phyloP scores from a whole-genome alignment of 1,140 invertebrate species.

The Phymorhynchus buccinoides region DNA sequence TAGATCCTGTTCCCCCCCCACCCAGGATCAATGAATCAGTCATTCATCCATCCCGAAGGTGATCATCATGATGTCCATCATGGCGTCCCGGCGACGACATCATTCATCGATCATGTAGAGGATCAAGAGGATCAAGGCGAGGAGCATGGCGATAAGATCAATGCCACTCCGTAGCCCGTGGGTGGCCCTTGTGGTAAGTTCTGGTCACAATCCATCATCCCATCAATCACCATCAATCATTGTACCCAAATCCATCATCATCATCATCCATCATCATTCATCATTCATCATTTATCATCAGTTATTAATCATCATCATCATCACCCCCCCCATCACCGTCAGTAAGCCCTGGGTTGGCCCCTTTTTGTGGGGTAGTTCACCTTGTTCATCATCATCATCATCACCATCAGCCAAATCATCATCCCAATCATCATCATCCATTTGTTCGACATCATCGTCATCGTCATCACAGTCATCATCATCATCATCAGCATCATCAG shows the following conservation, averaged over 20 bases:
- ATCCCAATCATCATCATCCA: background rate
- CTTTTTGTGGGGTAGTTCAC: too few relatives aligned
- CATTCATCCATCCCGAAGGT: background rate
- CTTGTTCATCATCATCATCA: too few relatives aligned
- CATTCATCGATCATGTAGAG: conserved; percentile 9
- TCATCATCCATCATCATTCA: too few relatives aligned
- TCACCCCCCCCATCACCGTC: too few relatives aligned
- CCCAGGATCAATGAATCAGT: too few relatives aligned
- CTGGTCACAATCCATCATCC: too few relatives aligned
- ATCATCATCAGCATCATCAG: conserved; percentile 36
- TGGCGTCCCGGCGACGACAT: conserved; percentile 18
- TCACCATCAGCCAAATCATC: background rate
- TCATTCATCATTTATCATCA: too few relatives aligned
- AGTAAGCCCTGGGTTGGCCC: too few relatives aligned
- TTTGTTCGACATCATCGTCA: conserved; percentile 31
- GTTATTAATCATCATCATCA: too few relatives aligned
- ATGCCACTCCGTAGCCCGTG: conserved; percentile 23
- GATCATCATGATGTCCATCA: conserved; percentile 2
- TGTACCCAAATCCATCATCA: too few relatives aligned
- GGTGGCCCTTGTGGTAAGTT: conserved; percentile 12
- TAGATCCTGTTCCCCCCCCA: too few relatives aligned
- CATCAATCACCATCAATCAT: too few relatives aligned
- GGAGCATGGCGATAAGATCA: background rate
- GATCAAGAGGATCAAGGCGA: conserved; percentile 1
- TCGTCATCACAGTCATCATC: conserved; percentile 34